Base-by-base conservation (phyloP, 2,113 vertebrate genomes). In the Paracanthobrama guichenoti region DNA sequence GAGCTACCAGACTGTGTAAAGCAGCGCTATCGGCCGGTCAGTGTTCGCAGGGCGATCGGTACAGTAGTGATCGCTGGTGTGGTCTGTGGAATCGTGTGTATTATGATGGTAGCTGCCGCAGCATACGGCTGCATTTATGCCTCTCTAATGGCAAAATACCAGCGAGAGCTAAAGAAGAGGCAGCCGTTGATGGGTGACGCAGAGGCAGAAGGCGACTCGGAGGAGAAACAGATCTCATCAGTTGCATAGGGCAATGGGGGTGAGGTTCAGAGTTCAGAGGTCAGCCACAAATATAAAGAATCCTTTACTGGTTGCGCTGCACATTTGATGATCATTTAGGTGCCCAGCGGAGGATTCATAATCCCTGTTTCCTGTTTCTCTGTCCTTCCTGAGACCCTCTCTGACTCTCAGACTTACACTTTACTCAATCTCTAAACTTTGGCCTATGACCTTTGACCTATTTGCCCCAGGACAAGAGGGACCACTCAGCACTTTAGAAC, bases 91-190 rank as follows among this genome's bases (percentile, higher is more conserved):
- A 96, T 99, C 0, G 98, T 99, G 9, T 99, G 97, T 89, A 97
- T 99, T 89, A 99, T 99, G 98, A 99, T 99, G 98, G 97, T 99
- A 20, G 98, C 97, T 18, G 98, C 98, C 0, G 98, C 98, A 0
- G 97, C 97, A 31, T 99, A 99, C 0, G 98, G 98, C 10, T 99
- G 98, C 90, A 98, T 99, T 92, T 99, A 99, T 0, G 98, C 98
- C 84, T 98, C 98, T 44, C 96, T 99, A 74, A 99, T 99, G 98
- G 98, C 98, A 89, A 98, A 97, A 89, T 99, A 99, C 92, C 98
- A 99, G 91, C 93, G 97, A 35, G 98, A 99, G 95, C 94, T 99
- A 87, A 99, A 98, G 92, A 99, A 98, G 92, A 95, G 97, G 89
- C 98, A 99, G 92, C 98, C 98, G 0, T 92, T 99, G 77, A 98